Evolutionary conservation across 2,113 vertebrate species (phyloP).

Genomic region (Cranoglanis bouderius): DNA sequence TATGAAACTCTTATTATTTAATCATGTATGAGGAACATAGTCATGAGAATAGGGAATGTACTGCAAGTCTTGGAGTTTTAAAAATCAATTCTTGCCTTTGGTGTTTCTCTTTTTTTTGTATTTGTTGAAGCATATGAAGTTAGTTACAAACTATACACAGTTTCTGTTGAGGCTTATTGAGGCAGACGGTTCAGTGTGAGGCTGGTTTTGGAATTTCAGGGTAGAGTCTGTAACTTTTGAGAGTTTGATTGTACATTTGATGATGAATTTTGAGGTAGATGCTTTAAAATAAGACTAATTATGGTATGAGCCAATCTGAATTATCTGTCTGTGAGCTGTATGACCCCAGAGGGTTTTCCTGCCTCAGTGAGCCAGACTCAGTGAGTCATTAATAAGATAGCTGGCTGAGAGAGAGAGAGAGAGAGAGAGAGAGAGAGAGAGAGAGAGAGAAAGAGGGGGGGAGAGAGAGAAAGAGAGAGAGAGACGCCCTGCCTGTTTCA

Average conservation of each 20-base stretch:
- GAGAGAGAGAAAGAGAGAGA: constrained; percentile 20
- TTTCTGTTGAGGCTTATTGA: no score
- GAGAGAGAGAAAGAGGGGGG: constrained; percentile 38
- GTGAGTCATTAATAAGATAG: constrained; percentile 54
- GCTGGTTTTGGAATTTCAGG: neutral
- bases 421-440: constrained; percentile 34
- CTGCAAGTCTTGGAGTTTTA: neutral
- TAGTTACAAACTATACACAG: neutral
- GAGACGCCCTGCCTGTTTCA: constrained; percentile 47
- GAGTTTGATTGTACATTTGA: neutral
- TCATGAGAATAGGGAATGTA: neutral
- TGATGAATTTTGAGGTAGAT: neutral
- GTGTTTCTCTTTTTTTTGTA: neutral
- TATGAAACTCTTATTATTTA: neutral
- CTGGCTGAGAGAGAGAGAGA: constrained; percentile 38
- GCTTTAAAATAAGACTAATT: constrained; percentile 31
- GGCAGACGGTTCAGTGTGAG: neutral
- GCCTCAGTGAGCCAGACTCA: constrained; percentile 46
- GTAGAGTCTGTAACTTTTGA: neutral
- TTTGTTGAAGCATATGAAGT: neutral
- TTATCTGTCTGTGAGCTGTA: constrained; percentile 52
- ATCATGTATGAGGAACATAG: neutral
- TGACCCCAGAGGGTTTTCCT: constrained; percentile 54
- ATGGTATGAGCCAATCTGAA: constrained; percentile 41
- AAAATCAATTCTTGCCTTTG: neutral